Evolutionary conservation across 2,888 invertebrate species (phyloP).

Genomic region (Psococerastis gibbosa): DNA sequence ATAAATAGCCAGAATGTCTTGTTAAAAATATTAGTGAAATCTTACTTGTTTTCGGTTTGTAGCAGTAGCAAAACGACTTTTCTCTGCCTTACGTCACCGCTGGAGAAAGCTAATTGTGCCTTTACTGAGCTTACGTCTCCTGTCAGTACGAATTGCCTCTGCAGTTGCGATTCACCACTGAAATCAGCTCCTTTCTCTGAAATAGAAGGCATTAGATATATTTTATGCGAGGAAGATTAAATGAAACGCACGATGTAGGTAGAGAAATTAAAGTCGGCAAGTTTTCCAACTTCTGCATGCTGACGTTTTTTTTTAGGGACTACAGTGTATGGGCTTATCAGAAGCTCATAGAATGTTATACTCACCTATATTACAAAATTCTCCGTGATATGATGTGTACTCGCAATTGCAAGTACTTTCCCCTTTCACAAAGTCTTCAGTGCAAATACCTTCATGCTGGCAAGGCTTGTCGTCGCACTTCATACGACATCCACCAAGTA

Average conservation of each 20-base stretch:
- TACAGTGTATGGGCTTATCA: neutral
- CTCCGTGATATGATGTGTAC: conserved; percentile 75
- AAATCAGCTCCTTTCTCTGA: conserved; percentile 74
- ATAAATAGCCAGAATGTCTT: too few relatives aligned
- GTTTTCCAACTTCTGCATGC: too few relatives aligned
- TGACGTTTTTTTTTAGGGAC: neutral
- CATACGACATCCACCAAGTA: conserved; percentile 68
- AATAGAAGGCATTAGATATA: conserved; percentile 11
- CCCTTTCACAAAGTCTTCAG: conserved; percentile 72
- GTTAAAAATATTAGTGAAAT: conserved; percentile 12
- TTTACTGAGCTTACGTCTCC: conserved; percentile 57
- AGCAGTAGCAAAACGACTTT: conserved; percentile 59
- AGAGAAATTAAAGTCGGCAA: too few relatives aligned
- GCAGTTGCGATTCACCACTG: conserved; percentile 66
- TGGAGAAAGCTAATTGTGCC: conserved; percentile 72
- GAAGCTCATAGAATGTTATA: too few relatives aligned
- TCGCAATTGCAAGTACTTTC: conserved; percentile 77
- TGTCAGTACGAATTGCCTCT: conserved; percentile 52
- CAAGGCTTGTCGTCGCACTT: conserved; percentile 77
- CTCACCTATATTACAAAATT: conserved; percentile 55
- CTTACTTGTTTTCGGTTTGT: conserved; percentile 65
- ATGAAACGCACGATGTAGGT: too few relatives aligned
- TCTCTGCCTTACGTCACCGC: conserved; percentile 55
- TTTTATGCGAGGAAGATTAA: neutral
- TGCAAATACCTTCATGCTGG: conserved; percentile 70